Conservation (phyloP, 2,888 invertebrate species). For the Biston betularia region DNA sequence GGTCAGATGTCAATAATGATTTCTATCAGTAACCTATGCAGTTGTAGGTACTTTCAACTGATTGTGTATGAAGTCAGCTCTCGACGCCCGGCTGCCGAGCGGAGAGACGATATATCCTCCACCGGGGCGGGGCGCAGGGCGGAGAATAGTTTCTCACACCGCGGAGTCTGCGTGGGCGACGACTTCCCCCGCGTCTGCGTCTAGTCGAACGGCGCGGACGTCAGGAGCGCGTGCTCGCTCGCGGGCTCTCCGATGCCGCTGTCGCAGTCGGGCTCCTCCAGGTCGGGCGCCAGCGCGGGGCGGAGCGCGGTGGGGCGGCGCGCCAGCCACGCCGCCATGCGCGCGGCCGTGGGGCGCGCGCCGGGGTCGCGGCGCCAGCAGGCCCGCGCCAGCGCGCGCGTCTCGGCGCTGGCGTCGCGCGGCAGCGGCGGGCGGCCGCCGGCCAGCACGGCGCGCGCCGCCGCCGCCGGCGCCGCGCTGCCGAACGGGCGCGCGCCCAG, state of each 20-base stretch:
- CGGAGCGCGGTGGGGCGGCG: constrained; percentile 86
- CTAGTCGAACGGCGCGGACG: constrained; percentile 2
- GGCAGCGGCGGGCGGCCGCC: constrained; percentile 89
- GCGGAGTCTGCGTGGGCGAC: too few species aligned
- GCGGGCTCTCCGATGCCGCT: constrained; percentile 50
- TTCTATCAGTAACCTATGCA: too few species aligned
- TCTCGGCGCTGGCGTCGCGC: constrained; percentile 66
- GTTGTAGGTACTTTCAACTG: too few species aligned
- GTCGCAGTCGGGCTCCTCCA: constrained; percentile 47
- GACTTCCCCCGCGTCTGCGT: not conserved
- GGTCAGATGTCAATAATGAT: too few species aligned
- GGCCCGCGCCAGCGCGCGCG: constrained; percentile 87
- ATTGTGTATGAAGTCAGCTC: too few species aligned
- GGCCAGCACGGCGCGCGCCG: constrained; percentile 86
- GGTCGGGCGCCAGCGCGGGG: constrained; percentile 49
- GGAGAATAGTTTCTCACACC: too few species aligned
- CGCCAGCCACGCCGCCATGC: constrained; percentile 91
- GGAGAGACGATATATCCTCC: too few species aligned
- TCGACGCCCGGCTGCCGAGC: too few species aligned
- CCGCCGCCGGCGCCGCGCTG: constrained; percentile 90
- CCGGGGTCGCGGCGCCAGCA: constrained; percentile 91
- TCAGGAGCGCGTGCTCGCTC: constrained; percentile 12
- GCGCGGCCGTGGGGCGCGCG: constrained; percentile 89
- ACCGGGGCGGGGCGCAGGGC: too few species aligned
- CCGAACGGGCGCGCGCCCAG: constrained; percentile 95